Evolutionary conservation across 1,140 invertebrate species (phyloP), one percentile per base, ranked within the genome.

Genomic region (Eumeta japonica): DNA sequence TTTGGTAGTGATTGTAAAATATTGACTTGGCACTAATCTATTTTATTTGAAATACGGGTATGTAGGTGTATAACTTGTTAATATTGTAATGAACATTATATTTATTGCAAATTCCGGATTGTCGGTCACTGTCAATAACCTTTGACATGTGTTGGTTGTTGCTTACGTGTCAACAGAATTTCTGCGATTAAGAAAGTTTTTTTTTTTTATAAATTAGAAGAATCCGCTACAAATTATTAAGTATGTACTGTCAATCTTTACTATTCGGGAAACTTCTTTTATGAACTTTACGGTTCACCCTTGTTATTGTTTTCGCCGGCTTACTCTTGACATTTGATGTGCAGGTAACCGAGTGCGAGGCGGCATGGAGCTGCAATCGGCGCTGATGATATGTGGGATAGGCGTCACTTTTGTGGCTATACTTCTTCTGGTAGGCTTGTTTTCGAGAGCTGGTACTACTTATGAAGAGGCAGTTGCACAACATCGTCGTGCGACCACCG

Each of bases 121-220:
- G n/a, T n/a, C n/a, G n/a, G 46, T 42, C 31, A 52, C 56, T 70
- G 66, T 65, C 66, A 72, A 62, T 75, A 72, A 75, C 67, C 72
- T 74, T 71, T 75, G 72, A 75, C 72, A 75, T 75, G 64, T 74
- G 72, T 75, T 70, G 73, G 72, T 75, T 70, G 73, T 59, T 75
- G 70, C 70, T 61, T 74, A 74, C 72, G 70, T 75, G 70, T 75
- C 72, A 66, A 45, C 44, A 48, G 46, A 54, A 54, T 51, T 57
- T 53, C 48, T 48, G 41, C 34, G 44, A 31, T 18, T 39, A 37
- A 34, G 32, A 43, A 33, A 20, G 28, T 41, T 15, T 28, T 43
- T 45, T 41, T 33, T 35, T n/a, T n/a, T n/a, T n/a, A n/a, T n/a
- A n/a, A n/a, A n/a, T n/a, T n/a, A n/a, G n/a, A n/a, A n/a, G n/a